Evolutionary conservation across 1,140 invertebrate genomes (phyloP), one percentile per base, ranked within the genome.

Genomic region (Drosophila ogumai): DNA sequence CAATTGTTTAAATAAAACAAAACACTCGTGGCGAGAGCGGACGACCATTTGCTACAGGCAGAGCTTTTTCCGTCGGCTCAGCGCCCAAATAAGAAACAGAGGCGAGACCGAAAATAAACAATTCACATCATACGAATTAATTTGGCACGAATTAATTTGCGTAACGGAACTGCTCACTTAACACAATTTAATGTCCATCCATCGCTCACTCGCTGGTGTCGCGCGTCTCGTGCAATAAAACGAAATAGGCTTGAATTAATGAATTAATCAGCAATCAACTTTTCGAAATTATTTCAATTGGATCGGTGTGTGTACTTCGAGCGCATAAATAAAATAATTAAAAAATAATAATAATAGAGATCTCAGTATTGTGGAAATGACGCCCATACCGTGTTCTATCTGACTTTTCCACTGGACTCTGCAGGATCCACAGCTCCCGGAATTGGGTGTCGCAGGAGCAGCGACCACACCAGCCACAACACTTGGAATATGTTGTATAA

Each of bases 401-500:
- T 72, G 38, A 72, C 66, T 59, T 36, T 50, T 43, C 43, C 50
- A 58, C 32, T 50, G 46, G 46, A 46, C 28, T 15, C 32, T 4
- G 19, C 31, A 60, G 52, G 32, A 38, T 31, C 36, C 43, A n/a
- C 36, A 28, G 13, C 38, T 71, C 40, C 68, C 31, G 44, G 41
- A 47, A 25, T 57, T 31, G 41, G 25, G 6, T 64, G 38, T 22
- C 60, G 28, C 69, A 60, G 54, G 44, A 63, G 19, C 59, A 63
- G 50, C 50, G 38, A 38, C 38, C 46, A 13, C 61, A 72, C 38
- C 56, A 75, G 43, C 71, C 67, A 73, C 81, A 81, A 81, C 84
- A 74, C 76, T 59, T 82, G 82, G 82, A 92, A 86, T 92, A 92
- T 92, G 91, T 92, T 92, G 91, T 92, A 92, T 92, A 92, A 92